Base-by-base conservation (phyloP, 1,140 invertebrate species). In the Caenorhabditis brenneri region DNA sequence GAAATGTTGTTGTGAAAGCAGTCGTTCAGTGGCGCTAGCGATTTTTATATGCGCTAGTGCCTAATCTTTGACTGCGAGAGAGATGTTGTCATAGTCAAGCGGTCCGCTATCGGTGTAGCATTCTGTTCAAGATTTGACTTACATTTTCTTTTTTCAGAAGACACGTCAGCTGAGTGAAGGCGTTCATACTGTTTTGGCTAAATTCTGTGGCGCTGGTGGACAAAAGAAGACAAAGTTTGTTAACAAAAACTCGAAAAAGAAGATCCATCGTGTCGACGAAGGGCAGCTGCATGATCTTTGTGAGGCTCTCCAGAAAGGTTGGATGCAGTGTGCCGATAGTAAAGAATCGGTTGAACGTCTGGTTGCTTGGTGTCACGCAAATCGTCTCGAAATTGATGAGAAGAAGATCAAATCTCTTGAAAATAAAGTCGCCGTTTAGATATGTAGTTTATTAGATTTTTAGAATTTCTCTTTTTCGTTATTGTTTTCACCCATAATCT, bases 41-140 rank as follows among this genome's bases (percentile, higher is more conserved):
- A 42, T 74, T 42, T 74, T 46, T 27, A 9, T 6, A 46, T 74
- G 65, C 65, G 65, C 15, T 74, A 22, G 65, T 74, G 33, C 65
- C 65, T 74, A 74, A 74, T 74, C 65, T 74, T 42, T 42, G 65
- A 74, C 65, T 74, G 65, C 65, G 15, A 74, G 65, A 74, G 22
- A 22, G 27, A n/a, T 10, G 3, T 74, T 36, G 65, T 42, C 65
- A 74, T 39, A 74, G 65, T 74, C 65, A 74, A 74, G 65, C 65
- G 65, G 65, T 74, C 36, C 65, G 65, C 65, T 74, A 74, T 74
- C 65, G n/a, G 36, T 74, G 65, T 74, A 74, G 65, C 65, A 74
- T 74, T 74, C 65, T 74, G 65, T 74, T 74, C 65, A 74, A 74
- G 65, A 74, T 74, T 74, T 74, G 65, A 42, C 65, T 74, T 2